A percentile compares a stretch with the other conserved stretches of the same genome.
Evolutionary conservation across 2,113 vertebrate genomes (phyloP).

Genomic region (Leiothrix lutea): DNA sequence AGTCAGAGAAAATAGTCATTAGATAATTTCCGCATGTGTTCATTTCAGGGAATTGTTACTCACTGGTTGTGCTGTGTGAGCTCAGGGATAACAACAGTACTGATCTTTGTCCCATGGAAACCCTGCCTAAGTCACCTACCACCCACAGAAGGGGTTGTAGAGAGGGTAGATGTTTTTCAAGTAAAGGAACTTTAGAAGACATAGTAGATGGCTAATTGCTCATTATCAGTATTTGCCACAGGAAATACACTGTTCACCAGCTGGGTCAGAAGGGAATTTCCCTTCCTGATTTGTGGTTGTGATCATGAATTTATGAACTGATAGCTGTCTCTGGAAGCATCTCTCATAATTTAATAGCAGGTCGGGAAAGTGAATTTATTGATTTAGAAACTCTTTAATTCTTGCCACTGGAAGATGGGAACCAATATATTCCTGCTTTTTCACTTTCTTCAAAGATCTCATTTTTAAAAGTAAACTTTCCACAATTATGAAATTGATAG

Average conservation of each 20-base stretch:
- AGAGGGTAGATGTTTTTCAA: neutral
- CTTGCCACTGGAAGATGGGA: neutral
- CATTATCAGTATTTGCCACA: neutral
- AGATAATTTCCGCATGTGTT: neutral
- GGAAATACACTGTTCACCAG: neutral
- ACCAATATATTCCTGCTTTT: neutral
- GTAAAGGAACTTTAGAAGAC: neutral
- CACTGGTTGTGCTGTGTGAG: neutral
- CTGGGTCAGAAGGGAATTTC: neutral
- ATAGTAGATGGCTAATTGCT: neutral
- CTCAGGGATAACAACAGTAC: neutral
- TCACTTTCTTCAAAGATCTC: neutral
- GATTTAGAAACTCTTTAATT: neutral
- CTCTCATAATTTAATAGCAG: neutral
- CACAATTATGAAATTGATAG: neutral
- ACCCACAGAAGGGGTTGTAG: neutral
- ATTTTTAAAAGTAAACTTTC: neutral
- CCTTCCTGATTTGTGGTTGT: neutral
- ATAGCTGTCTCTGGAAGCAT: neutral
- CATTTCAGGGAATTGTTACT: neutral
- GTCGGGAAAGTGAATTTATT: neutral
- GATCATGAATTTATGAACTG: neutral
- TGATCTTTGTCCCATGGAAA: neutral
- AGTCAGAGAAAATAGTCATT: neutral
- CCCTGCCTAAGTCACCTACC: neutral